These are phyloP conservation scores for Percopsis transmontana DNA, from an alignment of 2,113 vertebrate genomes.

Conservation along the genomic window DNA sequence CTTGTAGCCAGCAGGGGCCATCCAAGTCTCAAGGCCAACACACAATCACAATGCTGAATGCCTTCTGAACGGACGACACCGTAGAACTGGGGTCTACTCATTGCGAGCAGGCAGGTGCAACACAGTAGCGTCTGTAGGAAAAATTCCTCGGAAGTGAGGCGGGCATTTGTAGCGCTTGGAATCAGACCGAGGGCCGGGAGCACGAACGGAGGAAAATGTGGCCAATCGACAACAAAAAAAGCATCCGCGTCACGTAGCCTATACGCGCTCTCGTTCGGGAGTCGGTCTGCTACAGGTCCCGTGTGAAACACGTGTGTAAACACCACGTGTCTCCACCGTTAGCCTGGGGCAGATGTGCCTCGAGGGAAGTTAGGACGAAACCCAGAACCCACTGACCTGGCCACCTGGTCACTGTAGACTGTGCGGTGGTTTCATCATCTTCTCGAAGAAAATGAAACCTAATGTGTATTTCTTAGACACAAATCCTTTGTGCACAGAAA, in stretches of 20 bases:
- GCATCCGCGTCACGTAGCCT: slow-evolving; percentile 45
- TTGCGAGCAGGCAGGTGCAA: slow-evolving; percentile 12
- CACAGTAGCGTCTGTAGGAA: slow-evolving; percentile 9
- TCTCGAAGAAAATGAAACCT: not conserved
- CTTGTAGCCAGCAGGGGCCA: too few relatives aligned
- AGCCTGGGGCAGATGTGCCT: slow-evolving; percentile 34
- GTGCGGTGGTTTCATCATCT: too few relatives aligned
- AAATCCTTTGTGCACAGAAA: too few relatives aligned
- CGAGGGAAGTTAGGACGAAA: slow-evolving; percentile 42
- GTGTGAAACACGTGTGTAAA: slow-evolving; percentile 72
- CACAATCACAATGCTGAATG: too few relatives aligned
- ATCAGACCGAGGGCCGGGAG: slow-evolving; percentile 26
- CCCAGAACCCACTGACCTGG: slow-evolving; percentile 43
- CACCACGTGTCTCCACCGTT: slow-evolving; percentile 54
- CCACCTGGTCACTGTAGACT: slow-evolving; percentile 13
- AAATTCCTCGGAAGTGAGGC: slow-evolving; percentile 57
- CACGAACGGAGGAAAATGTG: slow-evolving; percentile 33
- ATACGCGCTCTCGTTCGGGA: slow-evolving; percentile 72
- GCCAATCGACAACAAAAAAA: slow-evolving; percentile 46
- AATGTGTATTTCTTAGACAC: too few relatives aligned
- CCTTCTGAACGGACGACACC: too few relatives aligned
- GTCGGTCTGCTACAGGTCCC: slow-evolving; percentile 54
- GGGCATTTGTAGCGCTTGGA: slow-evolving; percentile 30
- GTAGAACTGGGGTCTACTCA: too few relatives aligned
- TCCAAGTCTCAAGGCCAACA: too few relatives aligned